phyloP scores from a whole-genome alignment of 2,888 invertebrate genomes.

The Melinopterus prodromus region DNA sequence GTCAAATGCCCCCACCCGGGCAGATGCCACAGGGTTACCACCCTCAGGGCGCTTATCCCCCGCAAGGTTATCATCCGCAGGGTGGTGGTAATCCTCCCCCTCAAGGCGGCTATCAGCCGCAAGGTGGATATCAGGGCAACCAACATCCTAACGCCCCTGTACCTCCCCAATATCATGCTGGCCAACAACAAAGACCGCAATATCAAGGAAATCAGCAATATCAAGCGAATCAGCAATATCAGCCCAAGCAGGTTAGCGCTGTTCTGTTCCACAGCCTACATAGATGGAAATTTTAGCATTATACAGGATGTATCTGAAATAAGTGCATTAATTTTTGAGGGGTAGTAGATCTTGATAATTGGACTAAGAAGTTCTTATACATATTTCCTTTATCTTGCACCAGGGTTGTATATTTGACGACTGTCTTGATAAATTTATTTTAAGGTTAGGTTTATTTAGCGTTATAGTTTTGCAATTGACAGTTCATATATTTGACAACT shows the following conservation, averaged over 20 bases:
- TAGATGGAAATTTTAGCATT: background rate
- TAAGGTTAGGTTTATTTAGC: too few relatives aligned
- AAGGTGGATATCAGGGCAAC: background rate
- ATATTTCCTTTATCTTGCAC: too few relatives aligned
- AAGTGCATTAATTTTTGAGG: too few relatives aligned
- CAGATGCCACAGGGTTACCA: constrained; percentile 40
- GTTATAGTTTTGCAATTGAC: too few relatives aligned
- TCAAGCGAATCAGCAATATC: constrained; percentile 34
- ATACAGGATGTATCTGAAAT: too few relatives aligned
- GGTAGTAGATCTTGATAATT: too few relatives aligned
- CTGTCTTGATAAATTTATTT: too few relatives aligned
- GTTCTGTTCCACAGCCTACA: background rate
- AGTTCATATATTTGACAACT: too few relatives aligned
- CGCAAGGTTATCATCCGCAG: constrained; percentile 8
- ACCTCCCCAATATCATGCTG: constrained; percentile 4
- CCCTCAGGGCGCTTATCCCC: constrained; percentile 5
- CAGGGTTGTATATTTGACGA: too few relatives aligned
- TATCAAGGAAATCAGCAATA: constrained; percentile 42
- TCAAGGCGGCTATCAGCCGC: constrained; percentile 33
- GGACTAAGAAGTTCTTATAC: too few relatives aligned
- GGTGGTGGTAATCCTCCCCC: constrained; percentile 16
- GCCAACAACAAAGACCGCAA: constrained; percentile 33
- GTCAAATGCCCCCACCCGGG: constrained; percentile 45
- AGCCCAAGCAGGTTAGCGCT: constrained; percentile 42
- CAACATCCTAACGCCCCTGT: background rate